Evolutionary conservation across 92 coral and sea anemone species (phyloP).

Genomic region (Micromussa lordhowensis): DNA sequence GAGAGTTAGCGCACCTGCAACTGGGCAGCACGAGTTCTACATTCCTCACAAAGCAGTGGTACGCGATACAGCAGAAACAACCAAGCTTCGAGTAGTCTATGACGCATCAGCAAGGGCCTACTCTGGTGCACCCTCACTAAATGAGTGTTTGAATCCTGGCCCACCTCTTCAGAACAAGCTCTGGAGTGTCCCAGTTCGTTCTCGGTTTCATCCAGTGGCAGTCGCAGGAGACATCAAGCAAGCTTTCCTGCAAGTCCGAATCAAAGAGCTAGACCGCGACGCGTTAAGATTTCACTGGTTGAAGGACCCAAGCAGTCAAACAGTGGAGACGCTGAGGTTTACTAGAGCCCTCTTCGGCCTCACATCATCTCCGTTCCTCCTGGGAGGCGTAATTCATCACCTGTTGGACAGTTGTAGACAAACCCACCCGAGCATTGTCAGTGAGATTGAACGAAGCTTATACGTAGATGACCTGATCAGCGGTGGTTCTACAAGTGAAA

Average conservation of each 20-base stretch:
- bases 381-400: conserved; percentile 20
- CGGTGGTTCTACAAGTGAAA: conserved; percentile 5
- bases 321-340: conserved; percentile 25
- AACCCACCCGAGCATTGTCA: conserved; percentile 1
- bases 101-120: conserved; percentile 43
- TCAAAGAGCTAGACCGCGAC: conserved; percentile 26
- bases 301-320: not conserved
- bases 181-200: conserved; percentile 30
- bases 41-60: conserved; percentile 45
- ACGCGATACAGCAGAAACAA: conserved; percentile 13
- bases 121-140: conserved; percentile 24
- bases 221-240: conserved; percentile 34
- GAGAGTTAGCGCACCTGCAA: not conserved
- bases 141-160: conserved; percentile 33
- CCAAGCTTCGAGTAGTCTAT: conserved; percentile 44
- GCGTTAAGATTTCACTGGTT: conserved; percentile 33
- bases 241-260: conserved; percentile 42
- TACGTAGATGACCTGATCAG: conserved; percentile 24
- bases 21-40: conserved; percentile 18
- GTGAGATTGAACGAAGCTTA: conserved; percentile 6
- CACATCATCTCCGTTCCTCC: conserved; percentile 25
- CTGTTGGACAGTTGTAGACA: not conserved
- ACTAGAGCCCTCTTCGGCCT: conserved; percentile 36
- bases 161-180: conserved; percentile 43
- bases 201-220: conserved; percentile 26